These are phyloP conservation scores for Borostomias antarcticus DNA, from an alignment of 2,797 vertebrate genomes.

Conservation along the genomic window DNA sequence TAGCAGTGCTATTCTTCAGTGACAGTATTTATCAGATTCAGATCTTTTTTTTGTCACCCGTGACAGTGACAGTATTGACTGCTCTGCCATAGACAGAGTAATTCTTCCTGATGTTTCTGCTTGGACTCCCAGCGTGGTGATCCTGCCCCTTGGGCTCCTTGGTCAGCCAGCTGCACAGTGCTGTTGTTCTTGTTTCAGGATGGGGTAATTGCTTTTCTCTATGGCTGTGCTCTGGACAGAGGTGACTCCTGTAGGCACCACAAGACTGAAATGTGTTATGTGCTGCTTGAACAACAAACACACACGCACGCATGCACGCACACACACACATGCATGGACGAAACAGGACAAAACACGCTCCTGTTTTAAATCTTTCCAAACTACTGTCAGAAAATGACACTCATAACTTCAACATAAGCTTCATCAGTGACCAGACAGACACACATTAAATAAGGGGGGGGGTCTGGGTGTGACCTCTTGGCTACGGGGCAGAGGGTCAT, in stretches of 20 bases:
- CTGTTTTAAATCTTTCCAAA: too few relatives aligned
- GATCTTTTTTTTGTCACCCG: too few relatives aligned
- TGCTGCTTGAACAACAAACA: background rate
- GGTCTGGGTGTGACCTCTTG: constrained; percentile 29
- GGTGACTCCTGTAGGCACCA: background rate
- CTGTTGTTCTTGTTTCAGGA: constrained; percentile 10
- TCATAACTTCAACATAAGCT: background rate
- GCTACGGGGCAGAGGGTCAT: constrained; percentile 39
- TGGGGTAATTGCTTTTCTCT: constrained; percentile 29
- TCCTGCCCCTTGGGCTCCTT: constrained; percentile 30
- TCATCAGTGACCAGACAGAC: background rate
- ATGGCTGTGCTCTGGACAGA: constrained; percentile 17
- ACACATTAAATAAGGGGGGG: background rate
- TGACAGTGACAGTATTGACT: constrained; percentile 59
- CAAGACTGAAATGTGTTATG: constrained; percentile 17
- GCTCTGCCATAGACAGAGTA: constrained; percentile 32
- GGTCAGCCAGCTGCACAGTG: constrained; percentile 6
- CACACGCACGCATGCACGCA: background rate
- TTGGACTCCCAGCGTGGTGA: constrained; percentile 26
- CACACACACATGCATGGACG: constrained; percentile 1
- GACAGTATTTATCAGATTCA: too few relatives aligned
- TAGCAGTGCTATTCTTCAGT: constrained; percentile 41
- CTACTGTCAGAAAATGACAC: too few relatives aligned
- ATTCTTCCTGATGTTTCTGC: constrained; percentile 33
- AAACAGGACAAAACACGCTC: background rate